phyloP scores from a whole-genome alignment of 2,797 vertebrate genomes.

The Epinephelus awoara region DNA sequence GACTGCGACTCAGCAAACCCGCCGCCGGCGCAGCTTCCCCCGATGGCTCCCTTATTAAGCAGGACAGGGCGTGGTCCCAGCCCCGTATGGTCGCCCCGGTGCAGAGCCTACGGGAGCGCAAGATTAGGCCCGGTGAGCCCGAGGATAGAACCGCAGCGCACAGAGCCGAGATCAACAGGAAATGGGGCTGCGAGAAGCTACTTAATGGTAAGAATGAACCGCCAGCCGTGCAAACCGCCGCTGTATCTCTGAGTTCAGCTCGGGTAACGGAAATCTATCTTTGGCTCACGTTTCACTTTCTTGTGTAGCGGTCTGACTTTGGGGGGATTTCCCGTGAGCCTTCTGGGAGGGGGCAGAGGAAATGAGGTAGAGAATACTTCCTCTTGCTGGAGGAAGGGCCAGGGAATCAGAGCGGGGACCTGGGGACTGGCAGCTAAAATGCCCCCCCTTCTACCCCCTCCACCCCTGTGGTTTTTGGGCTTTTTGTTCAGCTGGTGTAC shows the following conservation, averaged over 20 bases:
- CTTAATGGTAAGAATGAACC: constrained; percentile 81
- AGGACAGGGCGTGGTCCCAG: constrained; percentile 73
- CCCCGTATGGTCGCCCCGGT: constrained; percentile 75
- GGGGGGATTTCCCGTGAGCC: constrained; percentile 76
- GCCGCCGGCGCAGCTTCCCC: constrained; percentile 73
- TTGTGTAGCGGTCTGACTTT: constrained; percentile 72
- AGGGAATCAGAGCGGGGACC: constrained; percentile 33
- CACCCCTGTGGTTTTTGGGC: constrained; percentile 3
- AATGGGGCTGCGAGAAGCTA: constrained; percentile 92
- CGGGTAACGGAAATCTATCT: constrained; percentile 81
- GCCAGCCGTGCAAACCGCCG: constrained; percentile 55
- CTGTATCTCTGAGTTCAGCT: constrained; percentile 64
- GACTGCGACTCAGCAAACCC: constrained; percentile 96
- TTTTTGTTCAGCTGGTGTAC: constrained; percentile 46
- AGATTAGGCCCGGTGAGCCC: constrained; percentile 87
- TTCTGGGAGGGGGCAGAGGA: constrained; percentile 56
- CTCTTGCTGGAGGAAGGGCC: constrained; percentile 49
- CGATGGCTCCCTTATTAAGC: constrained; percentile 70
- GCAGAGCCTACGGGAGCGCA: constrained; percentile 79
- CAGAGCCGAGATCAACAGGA: constrained; percentile 92
- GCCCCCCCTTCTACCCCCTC: neutral
- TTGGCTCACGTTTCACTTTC: constrained; percentile 81
- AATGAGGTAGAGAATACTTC: constrained; percentile 68
- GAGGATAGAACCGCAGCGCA: constrained; percentile 90
- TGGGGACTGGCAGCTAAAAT: constrained; percentile 32